Evolutionary conservation across 2,113 vertebrate species (phyloP), one percentile per base, ranked within the genome.

Genomic region (Xiphophorus maculatus): DNA sequence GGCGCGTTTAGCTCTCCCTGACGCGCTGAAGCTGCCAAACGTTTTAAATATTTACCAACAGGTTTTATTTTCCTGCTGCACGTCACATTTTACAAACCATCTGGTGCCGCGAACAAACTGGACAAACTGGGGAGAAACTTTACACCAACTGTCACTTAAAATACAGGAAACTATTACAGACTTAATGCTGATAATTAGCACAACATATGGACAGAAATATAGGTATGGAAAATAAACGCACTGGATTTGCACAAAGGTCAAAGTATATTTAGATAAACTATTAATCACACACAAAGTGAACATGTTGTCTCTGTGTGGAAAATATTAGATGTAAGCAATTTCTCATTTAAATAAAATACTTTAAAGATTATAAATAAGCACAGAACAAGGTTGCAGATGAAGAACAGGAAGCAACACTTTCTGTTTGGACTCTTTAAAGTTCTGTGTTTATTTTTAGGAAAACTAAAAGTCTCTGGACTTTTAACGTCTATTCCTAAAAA

Each of bases 41-140:
- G 17, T 17, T 27, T 48, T 9, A 72, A 63, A 60, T 76, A 67
- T 71, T 84, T 86, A 78, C 75, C 51, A 54, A 32, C 30, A 68
- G 58, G 54, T 78, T 76, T 81, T 30, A 69, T 72, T 84, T 87
- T 63, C 12, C 67, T 64, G 12, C 64, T 77, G 77, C 75, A 51
- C 60, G 48, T 82, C 66, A 73, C 73, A 72, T 71, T 71, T 68
- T 28, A 29, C 29, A 6, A 44, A 67, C 88, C 84, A 84, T 86
- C 85, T 88, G 85, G 32, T 58, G 35, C 15, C 1, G 44, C 11
- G 35, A 48, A 32, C 27, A 82, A 48, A 58, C 25, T 25, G 58
- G 5, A 7, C 3, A 69, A 60, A 11, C 61, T 60, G 33, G 58
- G 69, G 74, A 81, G 44, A 33, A 27, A 66, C 67, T 84, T 51